Conservation (phyloP, 1,140 invertebrate genomes). For the Mycetomoellerius zeteki region DNA sequence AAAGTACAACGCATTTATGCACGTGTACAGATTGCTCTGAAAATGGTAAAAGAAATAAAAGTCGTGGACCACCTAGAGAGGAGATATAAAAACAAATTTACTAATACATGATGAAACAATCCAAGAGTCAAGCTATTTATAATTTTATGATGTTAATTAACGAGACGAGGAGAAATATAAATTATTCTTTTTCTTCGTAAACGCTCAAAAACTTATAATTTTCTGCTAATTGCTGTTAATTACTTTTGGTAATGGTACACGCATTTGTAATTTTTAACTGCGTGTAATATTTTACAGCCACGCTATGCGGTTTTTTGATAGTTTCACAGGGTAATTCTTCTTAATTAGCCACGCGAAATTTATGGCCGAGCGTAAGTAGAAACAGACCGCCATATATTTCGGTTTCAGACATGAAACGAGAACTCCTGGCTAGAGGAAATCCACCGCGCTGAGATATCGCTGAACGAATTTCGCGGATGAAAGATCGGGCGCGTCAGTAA, state of each 20-base stretch:
- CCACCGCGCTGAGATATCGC: conserved; percentile 4
- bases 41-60: background rate
- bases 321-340: background rate
- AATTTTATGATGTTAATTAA: conserved; percentile 5
- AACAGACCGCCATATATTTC: conserved; percentile 25
- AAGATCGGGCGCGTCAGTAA: conserved; percentile 48
- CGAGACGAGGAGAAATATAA: background rate
- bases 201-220: background rate
- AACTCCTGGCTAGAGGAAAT: background rate
- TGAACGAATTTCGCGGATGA: conserved; percentile 47
- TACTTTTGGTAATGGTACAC: background rate
- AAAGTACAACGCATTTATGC: conserved; percentile 8
- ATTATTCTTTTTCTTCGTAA: background rate
- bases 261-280: conserved; percentile 2
- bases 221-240: background rate
- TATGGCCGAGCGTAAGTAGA: conserved; percentile 26
- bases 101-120: background rate
- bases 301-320: background rate
- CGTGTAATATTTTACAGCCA: background rate
- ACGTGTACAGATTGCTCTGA: background rate
- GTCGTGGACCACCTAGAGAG: background rate
- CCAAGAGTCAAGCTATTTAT: background rate
- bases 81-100: background rate
- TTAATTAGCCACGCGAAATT: conserved; percentile 46
- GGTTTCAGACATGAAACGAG: conserved; percentile 10